phyloP scores from a whole-genome alignment of 2,888 invertebrate species.

The Graphium colonna region DNA sequence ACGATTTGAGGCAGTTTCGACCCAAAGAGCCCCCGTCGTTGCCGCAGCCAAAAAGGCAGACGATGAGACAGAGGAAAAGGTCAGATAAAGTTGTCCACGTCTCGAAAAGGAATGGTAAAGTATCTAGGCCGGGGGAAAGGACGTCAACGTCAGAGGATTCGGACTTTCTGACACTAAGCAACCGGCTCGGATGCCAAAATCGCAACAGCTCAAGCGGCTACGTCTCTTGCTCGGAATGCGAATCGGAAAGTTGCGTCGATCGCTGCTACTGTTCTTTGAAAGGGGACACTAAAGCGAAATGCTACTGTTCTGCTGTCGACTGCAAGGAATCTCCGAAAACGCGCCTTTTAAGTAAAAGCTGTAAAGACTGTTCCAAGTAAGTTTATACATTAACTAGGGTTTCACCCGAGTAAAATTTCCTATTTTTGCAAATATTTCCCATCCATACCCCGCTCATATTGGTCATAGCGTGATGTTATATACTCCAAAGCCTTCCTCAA shows the following conservation, averaged over 20 bases:
- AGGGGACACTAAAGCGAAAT: slow-evolving; percentile 77
- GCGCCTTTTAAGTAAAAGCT: slow-evolving; percentile 54
- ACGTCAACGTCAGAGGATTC: slow-evolving; percentile 83
- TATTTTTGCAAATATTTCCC: too few relatives aligned
- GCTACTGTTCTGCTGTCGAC: slow-evolving; percentile 82
- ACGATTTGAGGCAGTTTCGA: slow-evolving; percentile 81
- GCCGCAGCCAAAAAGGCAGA: slow-evolving; percentile 65
- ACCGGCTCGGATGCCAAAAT: slow-evolving; percentile 80
- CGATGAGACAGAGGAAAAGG: slow-evolving; percentile 59
- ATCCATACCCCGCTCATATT: too few relatives aligned
- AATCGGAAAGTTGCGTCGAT: slow-evolving; percentile 92
- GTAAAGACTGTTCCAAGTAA: slow-evolving; percentile 74
- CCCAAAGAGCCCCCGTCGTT: slow-evolving; percentile 72
- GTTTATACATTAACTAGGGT: too few relatives aligned
- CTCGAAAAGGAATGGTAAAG: slow-evolving; percentile 65
- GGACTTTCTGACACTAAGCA: slow-evolving; percentile 78
- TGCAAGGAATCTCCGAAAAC: slow-evolving; percentile 60
- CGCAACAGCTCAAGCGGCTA: slow-evolving; percentile 85
- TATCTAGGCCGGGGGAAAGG: slow-evolving; percentile 77
- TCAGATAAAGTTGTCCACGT: slow-evolving; percentile 64
- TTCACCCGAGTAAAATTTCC: too few relatives aligned
- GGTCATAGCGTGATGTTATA: too few relatives aligned
- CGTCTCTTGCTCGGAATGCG: slow-evolving; percentile 94
- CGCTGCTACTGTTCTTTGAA: slow-evolving; percentile 92
- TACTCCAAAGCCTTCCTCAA: too few relatives aligned